phyloP scores from a whole-genome alignment of 2,888 invertebrate species.

The Nematopogon swammerdamellus region DNA sequence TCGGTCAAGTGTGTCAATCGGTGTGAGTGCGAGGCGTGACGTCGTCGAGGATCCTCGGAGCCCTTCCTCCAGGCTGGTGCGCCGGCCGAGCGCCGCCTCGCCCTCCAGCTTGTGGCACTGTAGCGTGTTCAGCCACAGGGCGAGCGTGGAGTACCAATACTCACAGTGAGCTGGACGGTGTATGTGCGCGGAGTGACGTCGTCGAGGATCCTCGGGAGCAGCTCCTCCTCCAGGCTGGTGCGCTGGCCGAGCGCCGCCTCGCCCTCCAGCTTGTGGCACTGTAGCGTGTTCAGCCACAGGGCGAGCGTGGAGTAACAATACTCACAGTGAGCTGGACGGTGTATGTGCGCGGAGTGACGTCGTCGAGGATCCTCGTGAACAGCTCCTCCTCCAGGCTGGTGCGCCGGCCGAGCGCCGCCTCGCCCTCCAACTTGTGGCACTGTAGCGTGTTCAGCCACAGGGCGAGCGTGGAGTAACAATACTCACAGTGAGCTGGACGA shows the following conservation, averaged over 20 bases:
- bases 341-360: conserved; percentile 25
- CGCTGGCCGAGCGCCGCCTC: conserved; percentile 14
- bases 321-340: conserved; percentile 32
- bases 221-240: conserved; percentile 18
- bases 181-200: conserved; percentile 28
- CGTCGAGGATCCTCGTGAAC: conserved; percentile 21
- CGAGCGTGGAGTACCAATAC: no score
- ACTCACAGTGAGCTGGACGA: conserved; percentile 33
- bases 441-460: background rate
- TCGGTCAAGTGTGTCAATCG: background rate
- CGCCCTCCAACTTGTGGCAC: background rate
- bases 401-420: background rate
- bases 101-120: no score
- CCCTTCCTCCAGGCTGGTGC: no score
- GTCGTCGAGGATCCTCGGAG: no score
- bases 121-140: no score
- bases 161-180: conserved; percentile 31
- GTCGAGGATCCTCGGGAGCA: conserved; percentile 21
- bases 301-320: conserved; percentile 22
- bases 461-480: background rate
- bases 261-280: conserved; percentile 17
- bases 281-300: conserved; percentile 25
- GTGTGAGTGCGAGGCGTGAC: background rate
- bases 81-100: no score
- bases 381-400: conserved; percentile 19